These are phyloP conservation scores for Pteruthius melanotis DNA, from an alignment of 2,113 vertebrate species.

Conservation along the genomic window DNA sequence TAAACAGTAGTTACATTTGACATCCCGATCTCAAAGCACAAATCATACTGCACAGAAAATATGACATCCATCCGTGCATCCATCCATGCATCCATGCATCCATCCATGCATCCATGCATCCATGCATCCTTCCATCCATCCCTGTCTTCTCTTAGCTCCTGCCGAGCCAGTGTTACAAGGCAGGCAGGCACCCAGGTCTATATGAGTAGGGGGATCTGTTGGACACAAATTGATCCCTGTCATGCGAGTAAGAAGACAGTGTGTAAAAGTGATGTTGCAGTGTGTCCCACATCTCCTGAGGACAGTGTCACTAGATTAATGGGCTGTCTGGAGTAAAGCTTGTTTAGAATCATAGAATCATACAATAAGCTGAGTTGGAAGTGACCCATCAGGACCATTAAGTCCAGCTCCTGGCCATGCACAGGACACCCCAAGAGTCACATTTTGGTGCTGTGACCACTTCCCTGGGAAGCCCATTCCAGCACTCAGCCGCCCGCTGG, in stretches of 20 bases:
- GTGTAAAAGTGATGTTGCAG: neutral
- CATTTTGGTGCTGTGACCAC: neutral
- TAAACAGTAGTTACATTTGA: neutral
- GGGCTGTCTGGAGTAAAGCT: neutral
- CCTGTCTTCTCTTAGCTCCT: neutral
- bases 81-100: neutral
- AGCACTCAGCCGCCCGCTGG: neutral
- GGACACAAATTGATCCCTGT: neutral
- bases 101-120: neutral
- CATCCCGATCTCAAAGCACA: neutral
- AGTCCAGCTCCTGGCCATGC: neutral
- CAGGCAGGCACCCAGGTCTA: neutral
- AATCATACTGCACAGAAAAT: fast-evolving
- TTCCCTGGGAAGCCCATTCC: neutral
- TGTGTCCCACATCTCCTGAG: neutral
- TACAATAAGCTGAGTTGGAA: neutral
- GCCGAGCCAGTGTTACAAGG: neutral
- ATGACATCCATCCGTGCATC: neutral
- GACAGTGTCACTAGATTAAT: neutral
- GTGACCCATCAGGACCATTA: too few relatives aligned
- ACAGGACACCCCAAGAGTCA: neutral
- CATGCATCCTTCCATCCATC: neutral
- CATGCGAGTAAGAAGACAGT: neutral
- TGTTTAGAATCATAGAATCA: neutral
- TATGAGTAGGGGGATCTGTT: neutral